Conservation (phyloP, 2,888 invertebrate genomes). For the Philhelius pedissequus region DNA sequence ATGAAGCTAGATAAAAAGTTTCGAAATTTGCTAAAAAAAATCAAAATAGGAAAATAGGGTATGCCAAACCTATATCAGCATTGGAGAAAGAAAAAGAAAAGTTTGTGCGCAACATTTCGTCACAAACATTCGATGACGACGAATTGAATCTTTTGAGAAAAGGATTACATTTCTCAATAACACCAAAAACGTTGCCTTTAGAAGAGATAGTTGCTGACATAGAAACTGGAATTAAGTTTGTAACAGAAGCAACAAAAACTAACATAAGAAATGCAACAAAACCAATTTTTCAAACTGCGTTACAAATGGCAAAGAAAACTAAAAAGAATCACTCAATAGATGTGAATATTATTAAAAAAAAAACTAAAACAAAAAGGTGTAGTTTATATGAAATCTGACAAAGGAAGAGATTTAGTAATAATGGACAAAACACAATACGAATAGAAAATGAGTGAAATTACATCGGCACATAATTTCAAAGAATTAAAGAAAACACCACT, state of each 20-base stretch:
- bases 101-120: too few species aligned
- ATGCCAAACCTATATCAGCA: too few species aligned
- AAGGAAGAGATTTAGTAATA: background rate
- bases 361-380: background rate
- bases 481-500: background rate
- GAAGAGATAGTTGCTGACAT: background rate
- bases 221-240: background rate
- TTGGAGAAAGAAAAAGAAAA: too few species aligned
- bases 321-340: background rate
- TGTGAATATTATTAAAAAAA: background rate
- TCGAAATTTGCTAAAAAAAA: too few species aligned
- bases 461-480: background rate
- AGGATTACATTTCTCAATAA: background rate
- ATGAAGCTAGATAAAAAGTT: too few species aligned
- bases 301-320: too few species aligned
- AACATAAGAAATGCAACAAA: background rate
- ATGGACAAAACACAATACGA: background rate
- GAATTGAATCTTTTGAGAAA: background rate
- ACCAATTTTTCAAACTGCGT: background rate
- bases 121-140: too few species aligned
- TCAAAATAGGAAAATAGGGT: too few species aligned
- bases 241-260: background rate
- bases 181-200: background rate
- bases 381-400: background rate
- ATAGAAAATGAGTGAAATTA: background rate